Evolutionary conservation across 2,797 vertebrate species (phyloP).

Genomic region (Melanotaenia trifasciata): DNA sequence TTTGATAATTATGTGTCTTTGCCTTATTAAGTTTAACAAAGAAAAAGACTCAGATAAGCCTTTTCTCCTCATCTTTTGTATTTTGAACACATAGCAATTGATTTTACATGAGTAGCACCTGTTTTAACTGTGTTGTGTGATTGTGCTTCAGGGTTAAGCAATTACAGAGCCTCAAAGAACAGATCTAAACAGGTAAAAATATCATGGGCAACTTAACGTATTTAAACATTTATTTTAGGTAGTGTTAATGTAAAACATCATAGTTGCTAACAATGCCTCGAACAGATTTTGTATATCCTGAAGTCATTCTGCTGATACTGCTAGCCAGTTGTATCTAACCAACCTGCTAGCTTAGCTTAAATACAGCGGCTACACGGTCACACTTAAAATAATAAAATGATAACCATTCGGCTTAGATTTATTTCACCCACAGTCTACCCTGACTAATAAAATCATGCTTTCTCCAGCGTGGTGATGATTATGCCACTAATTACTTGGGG

Average conservation of each 20-base stretch:
- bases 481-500: fast-evolving
- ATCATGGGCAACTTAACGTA: neutral
- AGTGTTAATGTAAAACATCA: neutral
- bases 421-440: no score
- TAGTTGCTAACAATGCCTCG: neutral
- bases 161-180: neutral
- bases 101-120: no score
- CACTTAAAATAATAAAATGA: neutral
- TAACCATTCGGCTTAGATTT: neutral
- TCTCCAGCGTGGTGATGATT: neutral
- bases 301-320: neutral
- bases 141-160: no score
- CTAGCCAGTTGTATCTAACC: slow-evolving; percentile 45
- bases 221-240: neutral
- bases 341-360: slow-evolving; percentile 52
- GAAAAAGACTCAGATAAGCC: no score
- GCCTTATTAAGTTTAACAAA: no score
- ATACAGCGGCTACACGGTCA: slow-evolving; percentile 19
- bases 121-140: no score
- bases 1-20: no score
- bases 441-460: fast-evolving
- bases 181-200: neutral
- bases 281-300: neutral
- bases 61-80: no score
- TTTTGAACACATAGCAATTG: no score